Base-by-base conservation (phyloP, 92 coral and sea anemone species). In the Plumapathes pennacea region DNA sequence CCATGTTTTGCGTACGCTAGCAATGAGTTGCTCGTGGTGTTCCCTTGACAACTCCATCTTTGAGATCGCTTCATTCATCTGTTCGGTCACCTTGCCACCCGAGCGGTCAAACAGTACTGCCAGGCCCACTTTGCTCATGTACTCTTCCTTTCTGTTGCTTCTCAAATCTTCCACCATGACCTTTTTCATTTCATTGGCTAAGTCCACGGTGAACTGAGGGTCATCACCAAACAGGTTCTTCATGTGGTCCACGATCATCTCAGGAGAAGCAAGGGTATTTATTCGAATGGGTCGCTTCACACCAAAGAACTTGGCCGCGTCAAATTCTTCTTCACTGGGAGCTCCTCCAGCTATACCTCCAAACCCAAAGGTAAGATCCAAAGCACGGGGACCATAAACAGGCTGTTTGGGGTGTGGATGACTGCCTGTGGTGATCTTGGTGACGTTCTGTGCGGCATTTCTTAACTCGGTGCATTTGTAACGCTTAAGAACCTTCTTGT, bases 101-200 rank as follows among this genome's bases (percentile, higher is more conserved):
- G n/a, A n/a, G 18, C 76, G 76, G 28, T 68, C 76, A 29, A 68
- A 68, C 25, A 68, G 53, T 2, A 68, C 1, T 7, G 76, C 76
- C 5, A 68, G 66, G 5, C 76, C 76, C 19, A 68, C 76, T 11
- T 12, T 46, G 27, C 75, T 68, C 75, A 68, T 68, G 66, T 54
- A 68, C 28, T 68, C 75, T 40, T 68, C 75, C 22, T 68, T 68
- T 36, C 75, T 55, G 27, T 56, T 44, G 19, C 32, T 38, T 13
- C 45, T 63, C 4, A 68, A 64, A 55, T 68, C 75, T 68, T 68
- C 55, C 14, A 68, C 36, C 75, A 68, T 68, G 1, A 67, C 74
- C 25, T 54, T 53, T 36, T 14, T 46, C 74, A 67, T 67, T 67
- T 64, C 54, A 29, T 67, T n/a, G 33, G 52, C 74, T 24, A 38